Conservation (phyloP, 2,797 vertebrate genomes). For the Tragopan temminckii region DNA sequence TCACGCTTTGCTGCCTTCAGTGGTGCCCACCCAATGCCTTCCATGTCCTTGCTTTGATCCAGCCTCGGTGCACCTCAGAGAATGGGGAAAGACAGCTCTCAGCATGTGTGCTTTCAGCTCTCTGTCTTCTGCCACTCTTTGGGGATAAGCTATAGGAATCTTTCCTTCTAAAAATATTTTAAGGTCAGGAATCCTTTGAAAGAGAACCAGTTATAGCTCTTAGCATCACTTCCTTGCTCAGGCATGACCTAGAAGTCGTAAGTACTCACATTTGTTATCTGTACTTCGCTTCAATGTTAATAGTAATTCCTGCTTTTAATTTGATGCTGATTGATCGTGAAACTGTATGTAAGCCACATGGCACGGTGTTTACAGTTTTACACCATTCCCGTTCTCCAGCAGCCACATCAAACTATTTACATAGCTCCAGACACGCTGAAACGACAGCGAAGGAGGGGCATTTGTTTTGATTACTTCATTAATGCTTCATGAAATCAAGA, state of each 20-base stretch:
- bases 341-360: slow-evolving; percentile 31
- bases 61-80: neutral
- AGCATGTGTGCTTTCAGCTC: fast-evolving
- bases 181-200: slow-evolving; percentile 27
- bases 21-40: fast-evolving
- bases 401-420: slow-evolving; percentile 53
- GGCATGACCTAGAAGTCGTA: slow-evolving; percentile 61
- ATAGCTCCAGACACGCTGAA: slow-evolving; percentile 62
- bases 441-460: slow-evolving; percentile 36
- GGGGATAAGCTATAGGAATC: neutral
- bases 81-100: neutral
- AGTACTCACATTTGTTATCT: slow-evolving; percentile 58
- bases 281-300: slow-evolving; percentile 68
- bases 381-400: slow-evolving; percentile 53
- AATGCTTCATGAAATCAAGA: slow-evolving; percentile 73
- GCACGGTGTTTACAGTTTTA: slow-evolving; percentile 36
- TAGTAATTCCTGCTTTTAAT: slow-evolving; percentile 70
- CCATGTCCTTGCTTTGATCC: neutral
- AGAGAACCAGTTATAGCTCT: slow-evolving; percentile 34
- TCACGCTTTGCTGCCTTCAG: neutral
- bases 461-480: slow-evolving; percentile 78
- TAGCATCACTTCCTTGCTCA: slow-evolving; percentile 68
- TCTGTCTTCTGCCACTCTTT: neutral
- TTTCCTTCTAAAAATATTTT: neutral
- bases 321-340: slow-evolving; percentile 64